These are phyloP conservation scores for Amyelois transitella DNA, from an alignment of 1,140 invertebrate species.

Conservation along the genomic window DNA sequence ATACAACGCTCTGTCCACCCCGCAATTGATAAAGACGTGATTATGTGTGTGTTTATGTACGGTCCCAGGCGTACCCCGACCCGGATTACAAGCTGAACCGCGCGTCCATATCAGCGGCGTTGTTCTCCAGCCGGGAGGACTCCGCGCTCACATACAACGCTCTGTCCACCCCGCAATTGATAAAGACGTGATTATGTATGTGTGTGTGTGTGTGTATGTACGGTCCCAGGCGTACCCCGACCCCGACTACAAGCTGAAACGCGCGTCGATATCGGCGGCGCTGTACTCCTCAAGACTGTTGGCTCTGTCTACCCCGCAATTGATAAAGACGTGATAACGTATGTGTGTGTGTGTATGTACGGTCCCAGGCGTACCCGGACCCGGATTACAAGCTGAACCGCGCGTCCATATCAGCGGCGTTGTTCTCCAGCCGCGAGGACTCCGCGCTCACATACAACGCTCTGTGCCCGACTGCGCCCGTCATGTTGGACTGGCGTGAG, in stretches of 20 bases:
- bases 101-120: conserved; percentile 83
- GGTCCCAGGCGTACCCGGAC: conserved; percentile 82
- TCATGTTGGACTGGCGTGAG: conserved; percentile 97
- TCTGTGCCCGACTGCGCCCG: conserved; percentile 89
- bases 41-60: too few relatives aligned
- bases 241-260: too few relatives aligned
- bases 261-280: too few relatives aligned
- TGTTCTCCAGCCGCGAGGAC: conserved; percentile 67
- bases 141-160: conserved; percentile 84
- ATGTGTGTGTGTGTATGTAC: too few relatives aligned
- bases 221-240: too few relatives aligned
- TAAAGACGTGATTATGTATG: too few relatives aligned
- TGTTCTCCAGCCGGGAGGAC: conserved; percentile 67
- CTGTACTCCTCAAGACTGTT: too few relatives aligned
- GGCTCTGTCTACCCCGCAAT: too few relatives aligned
- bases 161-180: conserved; percentile 85
- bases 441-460: conserved; percentile 84
- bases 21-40: too few relatives aligned
- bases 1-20: too few relatives aligned
- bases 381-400: conserved; percentile 92
- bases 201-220: too few relatives aligned
- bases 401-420: conserved; percentile 83
- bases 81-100: conserved; percentile 92
- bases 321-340: too few relatives aligned
- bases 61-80: conserved; percentile 83